Percentiles rank a stretch among this genome's conserved stretches.
phyloP scores from a whole-genome alignment of 2,888 invertebrate species.

The Sinohyriopsis cumingii region DNA sequence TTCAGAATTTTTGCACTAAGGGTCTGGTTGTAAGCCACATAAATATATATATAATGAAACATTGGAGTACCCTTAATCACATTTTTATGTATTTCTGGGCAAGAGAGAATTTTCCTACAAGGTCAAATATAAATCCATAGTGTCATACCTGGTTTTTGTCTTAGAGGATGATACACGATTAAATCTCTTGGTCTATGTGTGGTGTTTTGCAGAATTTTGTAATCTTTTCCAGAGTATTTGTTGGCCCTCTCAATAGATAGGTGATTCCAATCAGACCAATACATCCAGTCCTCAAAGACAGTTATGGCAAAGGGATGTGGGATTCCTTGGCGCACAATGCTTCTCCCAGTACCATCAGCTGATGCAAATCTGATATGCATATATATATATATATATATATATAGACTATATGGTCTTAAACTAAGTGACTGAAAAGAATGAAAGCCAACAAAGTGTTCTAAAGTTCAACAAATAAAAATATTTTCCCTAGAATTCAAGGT shows the following conservation, averaged over 20 bases:
- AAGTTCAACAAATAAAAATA: too few species aligned
- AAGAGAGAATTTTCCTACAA: too few species aligned
- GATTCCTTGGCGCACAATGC: conserved; percentile 84
- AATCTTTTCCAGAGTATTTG: conserved; percentile 83
- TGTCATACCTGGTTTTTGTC: conserved; percentile 78
- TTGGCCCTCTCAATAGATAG: conserved; percentile 93
- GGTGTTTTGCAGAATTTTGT: conserved; percentile 86
- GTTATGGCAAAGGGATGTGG: conserved; percentile 86
- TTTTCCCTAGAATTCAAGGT: too few species aligned
- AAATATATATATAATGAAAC: too few species aligned
- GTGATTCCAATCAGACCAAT: conserved; percentile 99
- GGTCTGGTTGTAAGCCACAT: too few species aligned
- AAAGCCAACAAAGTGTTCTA: too few species aligned
- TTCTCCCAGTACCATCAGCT: conserved; percentile 88
- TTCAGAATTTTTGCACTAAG: too few species aligned
- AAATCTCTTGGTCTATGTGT: conserved; percentile 96
- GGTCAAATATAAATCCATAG: background rate
- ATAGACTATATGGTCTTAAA: background rate
- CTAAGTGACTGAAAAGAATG: too few species aligned
- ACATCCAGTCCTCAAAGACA: conserved; percentile 78
- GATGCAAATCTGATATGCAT: conserved; percentile 76
- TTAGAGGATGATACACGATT: conserved; percentile 90
- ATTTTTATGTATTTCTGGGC: too few species aligned
- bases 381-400: background rate
- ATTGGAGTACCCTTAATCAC: too few species aligned